Conservation (phyloP, 2,797 vertebrate genomes). For the Vipera ursinii region DNA sequence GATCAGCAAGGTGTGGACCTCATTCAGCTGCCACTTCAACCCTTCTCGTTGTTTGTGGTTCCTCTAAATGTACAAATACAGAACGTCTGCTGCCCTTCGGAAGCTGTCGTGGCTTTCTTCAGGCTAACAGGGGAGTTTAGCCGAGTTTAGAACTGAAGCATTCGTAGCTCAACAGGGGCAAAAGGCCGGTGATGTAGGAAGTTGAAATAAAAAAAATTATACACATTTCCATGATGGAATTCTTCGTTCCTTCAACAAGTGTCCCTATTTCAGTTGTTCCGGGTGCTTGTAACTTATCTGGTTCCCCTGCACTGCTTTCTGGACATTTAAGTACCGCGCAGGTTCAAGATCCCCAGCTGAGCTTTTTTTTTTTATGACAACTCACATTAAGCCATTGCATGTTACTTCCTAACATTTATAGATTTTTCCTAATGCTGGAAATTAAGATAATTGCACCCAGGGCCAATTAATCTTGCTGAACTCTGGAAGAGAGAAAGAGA, state of each 20-base stretch:
- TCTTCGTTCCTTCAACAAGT: not conserved
- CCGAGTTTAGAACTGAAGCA: not conserved
- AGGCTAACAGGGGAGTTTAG: not conserved
- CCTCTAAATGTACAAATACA: not conserved
- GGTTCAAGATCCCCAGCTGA: not conserved
- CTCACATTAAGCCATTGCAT: slow-evolving; percentile 16
- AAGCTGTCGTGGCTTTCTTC: not conserved
- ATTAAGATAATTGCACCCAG: slow-evolving; percentile 65
- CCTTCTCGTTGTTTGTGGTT: not conserved
- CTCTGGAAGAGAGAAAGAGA: slow-evolving; percentile 35
- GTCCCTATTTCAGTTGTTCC: not conserved
- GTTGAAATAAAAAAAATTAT: not conserved
- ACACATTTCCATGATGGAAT: not conserved
- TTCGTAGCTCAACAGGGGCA: not conserved
- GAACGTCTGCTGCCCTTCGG: not conserved
- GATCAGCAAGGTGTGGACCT: not conserved
- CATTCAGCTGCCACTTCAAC: not conserved
- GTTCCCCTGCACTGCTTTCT: not conserved
- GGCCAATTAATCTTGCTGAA: slow-evolving; percentile 50
- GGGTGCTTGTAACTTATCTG: not conserved
- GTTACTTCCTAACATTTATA: slow-evolving; percentile 63
- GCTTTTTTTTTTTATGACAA: not conserved
- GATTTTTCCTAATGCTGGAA: slow-evolving; percentile 72
- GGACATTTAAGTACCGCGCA: not conserved
- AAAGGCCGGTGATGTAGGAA: not conserved